Evolutionary conservation across 2,797 vertebrate genomes (phyloP).

Genomic region (Danio aesculapii): DNA sequence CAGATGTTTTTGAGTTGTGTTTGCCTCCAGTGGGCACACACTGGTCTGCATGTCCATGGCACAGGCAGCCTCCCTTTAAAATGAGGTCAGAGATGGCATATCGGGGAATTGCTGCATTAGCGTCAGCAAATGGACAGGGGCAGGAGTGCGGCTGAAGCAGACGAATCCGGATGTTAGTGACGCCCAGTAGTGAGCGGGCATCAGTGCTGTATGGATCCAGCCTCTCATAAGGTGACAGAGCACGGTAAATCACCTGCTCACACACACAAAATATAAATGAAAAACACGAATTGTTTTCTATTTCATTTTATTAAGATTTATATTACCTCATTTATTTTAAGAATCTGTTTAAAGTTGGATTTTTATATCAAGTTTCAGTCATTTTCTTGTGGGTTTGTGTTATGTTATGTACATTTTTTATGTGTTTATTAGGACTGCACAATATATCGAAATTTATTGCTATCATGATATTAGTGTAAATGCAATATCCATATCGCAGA

Average conservation of each 20-base stretch:
- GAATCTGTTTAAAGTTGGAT: not conserved
- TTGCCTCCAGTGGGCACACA: constrained; percentile 85
- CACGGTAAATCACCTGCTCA: constrained; percentile 92
- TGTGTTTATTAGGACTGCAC: too few relatives aligned
- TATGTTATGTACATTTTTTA: too few relatives aligned
- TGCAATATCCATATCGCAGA: too few relatives aligned
- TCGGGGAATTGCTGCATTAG: constrained; percentile 66
- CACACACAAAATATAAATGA: not conserved
- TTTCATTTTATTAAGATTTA: too few relatives aligned
- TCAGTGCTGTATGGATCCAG: constrained; percentile 88
- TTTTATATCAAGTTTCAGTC: too few relatives aligned
- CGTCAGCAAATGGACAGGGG: constrained; percentile 78
- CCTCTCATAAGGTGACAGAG: constrained; percentile 83
- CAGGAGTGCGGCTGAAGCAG: constrained; percentile 87
- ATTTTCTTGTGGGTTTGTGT: too few relatives aligned
- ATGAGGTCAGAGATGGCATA: constrained; percentile 96
- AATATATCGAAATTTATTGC: too few relatives aligned
- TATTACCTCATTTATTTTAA: not conserved
- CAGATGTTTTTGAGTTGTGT: constrained; percentile 77
- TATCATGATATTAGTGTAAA: too few relatives aligned
- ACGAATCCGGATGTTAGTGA: constrained; percentile 91
- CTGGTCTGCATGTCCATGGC: constrained; percentile 93
- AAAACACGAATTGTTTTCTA: not conserved
- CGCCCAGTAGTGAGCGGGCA: constrained; percentile 87
- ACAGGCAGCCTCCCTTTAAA: constrained; percentile 96